A percentile compares a stretch with the other conserved stretches of the same genome.
These are phyloP conservation scores for Sigmodon hispidus DNA, from an alignment of 2,113 vertebrate species.

Conservation along the genomic window DNA sequence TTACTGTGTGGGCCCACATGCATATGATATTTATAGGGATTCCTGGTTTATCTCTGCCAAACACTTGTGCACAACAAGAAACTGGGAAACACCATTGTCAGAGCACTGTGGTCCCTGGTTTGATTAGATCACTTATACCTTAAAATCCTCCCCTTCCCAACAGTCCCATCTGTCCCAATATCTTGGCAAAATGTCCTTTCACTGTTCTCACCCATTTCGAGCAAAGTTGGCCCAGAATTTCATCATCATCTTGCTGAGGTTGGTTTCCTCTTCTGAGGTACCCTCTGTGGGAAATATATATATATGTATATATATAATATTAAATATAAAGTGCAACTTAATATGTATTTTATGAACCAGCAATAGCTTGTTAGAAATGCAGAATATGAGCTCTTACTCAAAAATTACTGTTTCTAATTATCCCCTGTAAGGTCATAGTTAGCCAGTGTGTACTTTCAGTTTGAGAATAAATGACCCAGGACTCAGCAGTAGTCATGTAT, in stretches of 20 bases:
- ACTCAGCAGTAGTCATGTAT: fast-evolving
- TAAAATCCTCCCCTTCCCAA: background rate
- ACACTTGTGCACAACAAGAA: background rate
- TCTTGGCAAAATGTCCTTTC: background rate
- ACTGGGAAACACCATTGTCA: background rate
- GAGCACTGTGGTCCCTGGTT: no score
- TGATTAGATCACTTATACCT: background rate
- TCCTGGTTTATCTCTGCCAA: background rate
- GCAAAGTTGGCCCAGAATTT: slow-evolving; percentile 20
- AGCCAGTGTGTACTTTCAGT: no score
- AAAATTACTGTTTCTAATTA: no score
- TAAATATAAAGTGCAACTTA: no score
- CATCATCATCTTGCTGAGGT: slow-evolving; percentile 1
- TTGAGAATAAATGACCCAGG: no score
- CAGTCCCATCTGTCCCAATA: background rate
- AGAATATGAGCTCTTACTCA: background rate
- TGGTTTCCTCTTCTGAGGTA: slow-evolving; percentile 56
- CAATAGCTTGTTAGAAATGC: background rate
- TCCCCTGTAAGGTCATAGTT: background rate
- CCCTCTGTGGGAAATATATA: slow-evolving; percentile 10
- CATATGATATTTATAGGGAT: background rate
- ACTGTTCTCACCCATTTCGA: background rate
- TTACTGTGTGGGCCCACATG: background rate
- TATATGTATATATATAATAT: background rate
- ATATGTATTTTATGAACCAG: fast-evolving